Conservation (phyloP, 2,113 vertebrate genomes). For the Catharus fuscescens region DNA sequence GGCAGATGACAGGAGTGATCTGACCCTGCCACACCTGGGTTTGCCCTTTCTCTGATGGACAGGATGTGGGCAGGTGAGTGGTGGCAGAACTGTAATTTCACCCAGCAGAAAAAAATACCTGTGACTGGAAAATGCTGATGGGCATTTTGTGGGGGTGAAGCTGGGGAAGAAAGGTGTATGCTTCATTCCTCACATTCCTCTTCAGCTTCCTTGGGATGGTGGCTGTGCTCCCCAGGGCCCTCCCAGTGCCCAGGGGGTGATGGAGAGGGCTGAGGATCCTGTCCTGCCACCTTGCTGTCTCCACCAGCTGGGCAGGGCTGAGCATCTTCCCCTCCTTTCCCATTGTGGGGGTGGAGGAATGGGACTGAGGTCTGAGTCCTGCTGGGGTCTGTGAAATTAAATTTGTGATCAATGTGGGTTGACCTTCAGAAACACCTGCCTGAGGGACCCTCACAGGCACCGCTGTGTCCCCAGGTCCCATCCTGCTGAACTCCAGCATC, state of each 20-base stretch:
- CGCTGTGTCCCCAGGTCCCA: fast-evolving
- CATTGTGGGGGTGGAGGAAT: fast-evolving
- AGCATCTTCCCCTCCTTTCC: neutral
- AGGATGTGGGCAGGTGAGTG: neutral
- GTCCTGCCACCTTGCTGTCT: neutral
- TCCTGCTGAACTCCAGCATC: fast-evolving
- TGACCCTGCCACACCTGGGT: neutral
- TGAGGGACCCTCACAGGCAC: neutral
- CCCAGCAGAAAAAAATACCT: neutral
- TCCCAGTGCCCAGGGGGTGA: neutral
- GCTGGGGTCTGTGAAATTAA: neutral
- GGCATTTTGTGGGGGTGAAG: neutral
- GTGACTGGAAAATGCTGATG: neutral
- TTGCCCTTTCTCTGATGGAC: neutral
- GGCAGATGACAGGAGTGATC: neutral
- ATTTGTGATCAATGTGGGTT: neutral
- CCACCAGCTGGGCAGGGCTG: neutral
- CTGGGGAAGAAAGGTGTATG: neutral
- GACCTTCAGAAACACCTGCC: neutral
- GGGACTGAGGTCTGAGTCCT: neutral
- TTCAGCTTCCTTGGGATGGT: neutral
- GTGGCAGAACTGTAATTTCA: neutral
- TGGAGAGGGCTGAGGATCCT: neutral
- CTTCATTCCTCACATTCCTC: conserved; percentile 29
- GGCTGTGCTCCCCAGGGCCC: neutral